Conservation (phyloP, 2,113 vertebrate species). For the Vidua macroura region DNA sequence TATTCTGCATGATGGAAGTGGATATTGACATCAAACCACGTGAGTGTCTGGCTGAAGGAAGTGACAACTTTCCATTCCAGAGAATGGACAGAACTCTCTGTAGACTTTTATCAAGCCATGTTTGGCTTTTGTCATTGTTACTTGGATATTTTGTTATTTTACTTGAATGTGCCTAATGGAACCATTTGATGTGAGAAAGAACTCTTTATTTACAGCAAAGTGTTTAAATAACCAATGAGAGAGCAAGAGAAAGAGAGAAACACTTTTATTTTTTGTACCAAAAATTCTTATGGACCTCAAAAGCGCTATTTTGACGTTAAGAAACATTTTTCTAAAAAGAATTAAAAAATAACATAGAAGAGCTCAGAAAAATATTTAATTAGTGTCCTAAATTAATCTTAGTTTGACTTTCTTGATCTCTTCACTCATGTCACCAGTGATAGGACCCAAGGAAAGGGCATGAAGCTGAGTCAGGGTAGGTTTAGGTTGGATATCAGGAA, state of each 20-base stretch:
- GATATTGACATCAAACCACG: constrained; percentile 69
- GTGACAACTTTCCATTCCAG: constrained; percentile 91
- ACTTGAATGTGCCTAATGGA: constrained; percentile 89
- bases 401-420: constrained; percentile 55
- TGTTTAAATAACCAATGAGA: constrained; percentile 75
- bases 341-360: constrained; percentile 47
- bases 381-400: constrained; percentile 65
- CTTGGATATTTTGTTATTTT: constrained; percentile 82
- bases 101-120: constrained; percentile 87
- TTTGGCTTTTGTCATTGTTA: constrained; percentile 84
- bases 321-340: constrained; percentile 67
- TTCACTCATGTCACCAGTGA: not conserved
- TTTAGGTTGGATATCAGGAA: not conserved
- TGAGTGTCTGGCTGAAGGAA: constrained; percentile 80
- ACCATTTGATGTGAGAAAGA: constrained; percentile 81
- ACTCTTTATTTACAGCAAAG: constrained; percentile 77
- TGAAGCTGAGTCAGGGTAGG: not conserved
- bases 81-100: constrained; percentile 89
- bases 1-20: constrained; percentile 75
- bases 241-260: constrained; percentile 53
- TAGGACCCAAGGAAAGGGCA: not conserved
- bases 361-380: constrained; percentile 54
- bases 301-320: constrained; percentile 80
- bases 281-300: constrained; percentile 80
- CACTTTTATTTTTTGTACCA: constrained; percentile 81